Conservation (phyloP, 1,140 invertebrate species). For the Luehdorfia chinensis region DNA sequence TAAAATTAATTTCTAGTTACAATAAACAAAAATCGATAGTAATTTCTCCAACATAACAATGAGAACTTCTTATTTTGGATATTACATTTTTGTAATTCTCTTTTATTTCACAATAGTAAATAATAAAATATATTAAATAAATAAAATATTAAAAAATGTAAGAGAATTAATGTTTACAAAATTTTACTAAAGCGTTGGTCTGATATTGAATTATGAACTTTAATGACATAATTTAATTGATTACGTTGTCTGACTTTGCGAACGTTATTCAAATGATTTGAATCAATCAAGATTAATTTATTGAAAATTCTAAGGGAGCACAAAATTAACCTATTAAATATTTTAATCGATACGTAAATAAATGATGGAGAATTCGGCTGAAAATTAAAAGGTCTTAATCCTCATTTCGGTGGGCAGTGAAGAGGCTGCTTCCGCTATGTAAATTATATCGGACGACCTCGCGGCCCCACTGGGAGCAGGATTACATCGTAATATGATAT, state of each 20-base stretch:
- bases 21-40: too few relatives aligned
- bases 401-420: constrained; percentile 50
- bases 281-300: constrained; percentile 51
- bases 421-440: constrained; percentile 62
- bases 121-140: too few relatives aligned
- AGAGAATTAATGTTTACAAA: too few relatives aligned
- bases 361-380: constrained; percentile 51
- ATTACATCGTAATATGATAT: constrained; percentile 71
- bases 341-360: constrained; percentile 58
- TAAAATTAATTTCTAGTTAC: too few relatives aligned
- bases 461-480: constrained; percentile 41
- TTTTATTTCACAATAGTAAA: too few relatives aligned
- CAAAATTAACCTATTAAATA: constrained; percentile 55
- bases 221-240: constrained; percentile 32
- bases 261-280: constrained; percentile 66
- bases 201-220: constrained; percentile 2
- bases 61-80: too few relatives aligned
- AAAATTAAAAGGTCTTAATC: constrained; percentile 68
- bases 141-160: too few relatives aligned
- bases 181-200: constrained; percentile 5
- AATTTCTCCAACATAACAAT: too few relatives aligned
- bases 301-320: constrained; percentile 37
- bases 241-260: constrained; percentile 44
- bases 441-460: constrained; percentile 59
- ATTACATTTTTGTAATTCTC: too few relatives aligned